These are phyloP conservation scores for Trichosurus vulpecula DNA, from an alignment of 2,797 vertebrate species.

Conservation along the genomic window DNA sequence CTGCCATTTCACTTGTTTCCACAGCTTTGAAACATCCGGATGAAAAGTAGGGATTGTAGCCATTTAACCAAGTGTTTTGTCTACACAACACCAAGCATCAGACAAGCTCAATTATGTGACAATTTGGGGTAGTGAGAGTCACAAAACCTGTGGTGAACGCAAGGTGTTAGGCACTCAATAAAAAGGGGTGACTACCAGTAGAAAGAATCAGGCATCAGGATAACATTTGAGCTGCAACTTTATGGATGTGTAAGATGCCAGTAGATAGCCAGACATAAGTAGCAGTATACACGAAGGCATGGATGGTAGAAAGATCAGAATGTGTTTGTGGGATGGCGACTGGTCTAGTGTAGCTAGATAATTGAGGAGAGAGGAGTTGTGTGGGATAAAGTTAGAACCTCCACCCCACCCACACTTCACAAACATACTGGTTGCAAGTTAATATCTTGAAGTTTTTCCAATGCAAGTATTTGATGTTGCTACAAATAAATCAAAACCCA, in stretches of 20 bases:
- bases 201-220: not conserved
- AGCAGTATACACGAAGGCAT: not conserved
- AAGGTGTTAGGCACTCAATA: not conserved
- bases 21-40: not conserved
- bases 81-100: not conserved
- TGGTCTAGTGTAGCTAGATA: not conserved
- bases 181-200: not conserved
- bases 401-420: not conserved
- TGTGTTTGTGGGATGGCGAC: not conserved
- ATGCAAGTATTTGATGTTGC: not conserved
- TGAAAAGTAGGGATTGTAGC: not conserved
- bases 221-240: not conserved
- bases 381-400: not conserved
- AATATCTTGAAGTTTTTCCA: conserved; percentile 31
- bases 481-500: not conserved
- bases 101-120: not conserved
- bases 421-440: conserved; percentile 44
- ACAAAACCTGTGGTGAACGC: not conserved
- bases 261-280: not conserved
- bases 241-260: not conserved
- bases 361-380: not conserved
- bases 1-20: not conserved
- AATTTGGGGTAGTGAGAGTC: not conserved
- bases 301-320: not conserved
- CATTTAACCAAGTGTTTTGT: not conserved